A percentile compares a stretch with the other conserved stretches of the same genome.
These are phyloP conservation scores for Morinoia aosen DNA, from an alignment of 2,888 invertebrate species.

Conservation along the genomic window DNA sequence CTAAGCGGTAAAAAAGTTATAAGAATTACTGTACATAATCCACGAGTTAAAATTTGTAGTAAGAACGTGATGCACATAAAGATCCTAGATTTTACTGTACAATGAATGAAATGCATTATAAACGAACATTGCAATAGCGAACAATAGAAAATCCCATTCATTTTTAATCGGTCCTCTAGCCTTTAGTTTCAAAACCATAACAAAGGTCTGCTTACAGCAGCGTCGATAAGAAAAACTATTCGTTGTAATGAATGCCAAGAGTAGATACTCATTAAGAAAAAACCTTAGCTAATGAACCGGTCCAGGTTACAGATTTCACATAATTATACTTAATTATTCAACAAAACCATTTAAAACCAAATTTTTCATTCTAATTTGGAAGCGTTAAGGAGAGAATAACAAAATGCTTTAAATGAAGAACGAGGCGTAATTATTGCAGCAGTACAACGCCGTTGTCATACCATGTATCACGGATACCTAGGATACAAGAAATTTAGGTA, in stretches of 20 bases:
- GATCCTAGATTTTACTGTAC: too few species aligned
- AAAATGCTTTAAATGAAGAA: too few species aligned
- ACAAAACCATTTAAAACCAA: background rate
- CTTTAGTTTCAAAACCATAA: background rate
- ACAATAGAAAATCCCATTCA: too few species aligned
- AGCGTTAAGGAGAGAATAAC: too few species aligned
- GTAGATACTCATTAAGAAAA: background rate
- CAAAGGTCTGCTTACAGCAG: background rate
- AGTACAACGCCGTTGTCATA: background rate
- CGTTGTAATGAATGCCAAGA: background rate
- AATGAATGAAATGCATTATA: too few species aligned
- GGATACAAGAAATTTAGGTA: background rate
- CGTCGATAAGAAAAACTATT: background rate
- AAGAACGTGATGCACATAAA: too few species aligned
- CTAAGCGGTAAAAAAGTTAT: too few species aligned
- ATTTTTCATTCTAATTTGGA: background rate
- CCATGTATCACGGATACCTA: background rate
- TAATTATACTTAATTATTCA: background rate
- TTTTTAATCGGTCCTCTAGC: background rate
- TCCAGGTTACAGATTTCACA: background rate
- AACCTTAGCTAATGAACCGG: background rate
- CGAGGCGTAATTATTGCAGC: too few species aligned
- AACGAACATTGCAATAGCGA: too few species aligned
- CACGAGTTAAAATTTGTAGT: too few species aligned
- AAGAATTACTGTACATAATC: too few species aligned